Evolutionary conservation across 2,797 vertebrate genomes (phyloP).

Genomic region (Urocyon cinereoargenteus): DNA sequence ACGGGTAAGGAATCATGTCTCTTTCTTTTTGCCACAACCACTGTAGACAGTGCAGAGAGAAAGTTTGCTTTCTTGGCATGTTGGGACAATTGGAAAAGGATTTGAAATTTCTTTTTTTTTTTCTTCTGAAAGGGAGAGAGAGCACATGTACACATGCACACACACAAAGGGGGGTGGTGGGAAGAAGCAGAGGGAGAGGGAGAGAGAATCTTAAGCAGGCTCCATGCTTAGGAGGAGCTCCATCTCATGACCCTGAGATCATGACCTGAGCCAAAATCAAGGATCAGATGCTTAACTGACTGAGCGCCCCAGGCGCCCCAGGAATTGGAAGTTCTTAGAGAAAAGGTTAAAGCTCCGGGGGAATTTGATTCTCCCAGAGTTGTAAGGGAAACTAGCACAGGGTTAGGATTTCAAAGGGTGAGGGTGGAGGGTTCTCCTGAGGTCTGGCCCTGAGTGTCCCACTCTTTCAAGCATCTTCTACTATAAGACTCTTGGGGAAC

Average conservation of each 20-base stretch:
- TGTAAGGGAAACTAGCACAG: not conserved
- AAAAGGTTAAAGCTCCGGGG: not conserved
- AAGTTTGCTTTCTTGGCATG: not conserved
- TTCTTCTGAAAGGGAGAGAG: not conserved
- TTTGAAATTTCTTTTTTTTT: not conserved
- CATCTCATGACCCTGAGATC: not conserved
- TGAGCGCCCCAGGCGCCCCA: not conserved
- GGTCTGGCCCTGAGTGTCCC: not conserved
- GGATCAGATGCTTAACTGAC: not conserved
- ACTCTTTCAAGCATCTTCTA: slow-evolving; percentile 5
- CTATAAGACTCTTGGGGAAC: not conserved
- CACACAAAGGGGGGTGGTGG: too few species aligned
- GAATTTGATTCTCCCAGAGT: slow-evolving; percentile 5
- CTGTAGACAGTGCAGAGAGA: not conserved
- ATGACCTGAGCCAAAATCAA: not conserved
- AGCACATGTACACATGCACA: not conserved
- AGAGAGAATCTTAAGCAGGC: not conserved
- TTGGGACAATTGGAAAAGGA: not conserved
- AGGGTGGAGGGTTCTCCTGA: not conserved
- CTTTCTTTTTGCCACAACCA: not conserved
- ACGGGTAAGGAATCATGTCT: not conserved
- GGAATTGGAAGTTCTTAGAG: not conserved
- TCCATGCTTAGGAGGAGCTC: not conserved
- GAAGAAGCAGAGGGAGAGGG: not conserved
- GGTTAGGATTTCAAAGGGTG: not conserved